phyloP scores from a whole-genome alignment of 2,797 vertebrate genomes.

The Sus cebifrons region DNA sequence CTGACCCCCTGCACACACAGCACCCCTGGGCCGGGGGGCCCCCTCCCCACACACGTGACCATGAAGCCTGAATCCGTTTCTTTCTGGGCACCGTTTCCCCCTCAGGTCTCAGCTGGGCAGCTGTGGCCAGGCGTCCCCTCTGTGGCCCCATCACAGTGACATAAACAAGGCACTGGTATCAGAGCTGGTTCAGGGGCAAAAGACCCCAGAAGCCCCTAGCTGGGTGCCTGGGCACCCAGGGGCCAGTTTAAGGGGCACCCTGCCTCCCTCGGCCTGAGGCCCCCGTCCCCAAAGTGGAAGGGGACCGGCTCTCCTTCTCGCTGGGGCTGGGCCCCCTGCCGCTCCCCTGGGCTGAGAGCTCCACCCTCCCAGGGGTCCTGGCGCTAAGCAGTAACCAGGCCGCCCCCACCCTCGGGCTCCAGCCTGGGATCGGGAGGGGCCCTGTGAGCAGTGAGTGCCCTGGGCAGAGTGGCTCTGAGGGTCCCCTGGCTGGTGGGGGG shows the following conservation, averaged over 20 bases:
- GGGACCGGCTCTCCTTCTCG: neutral
- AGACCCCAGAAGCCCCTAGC: neutral
- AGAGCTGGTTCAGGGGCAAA: neutral
- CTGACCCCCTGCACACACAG: too few species aligned
- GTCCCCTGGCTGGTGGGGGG: too few species aligned
- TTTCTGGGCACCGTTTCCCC: neutral
- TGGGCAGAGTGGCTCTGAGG: too few species aligned
- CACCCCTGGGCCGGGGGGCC: neutral
- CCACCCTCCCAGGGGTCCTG: neutral
- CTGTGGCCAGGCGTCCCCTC: neutral
- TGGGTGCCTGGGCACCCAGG: neutral
- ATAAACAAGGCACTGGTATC: neutral
- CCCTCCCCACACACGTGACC: neutral
- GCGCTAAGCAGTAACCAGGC: rapidly evolving
- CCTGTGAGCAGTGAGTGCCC: neutral
- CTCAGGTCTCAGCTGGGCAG: neutral
- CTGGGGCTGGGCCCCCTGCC: neutral
- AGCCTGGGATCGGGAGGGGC: neutral
- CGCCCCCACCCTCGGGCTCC: neutral
- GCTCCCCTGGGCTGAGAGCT: neutral
- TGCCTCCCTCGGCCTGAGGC: neutral
- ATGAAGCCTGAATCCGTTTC: rapidly evolving
- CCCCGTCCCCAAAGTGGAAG: neutral
- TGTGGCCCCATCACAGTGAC: neutral
- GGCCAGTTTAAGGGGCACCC: neutral